Percentiles rank a stretch among this genome's conserved stretches.
Conservation (phyloP, 2,113 vertebrate species). For the Sisor rabdophorus region DNA sequence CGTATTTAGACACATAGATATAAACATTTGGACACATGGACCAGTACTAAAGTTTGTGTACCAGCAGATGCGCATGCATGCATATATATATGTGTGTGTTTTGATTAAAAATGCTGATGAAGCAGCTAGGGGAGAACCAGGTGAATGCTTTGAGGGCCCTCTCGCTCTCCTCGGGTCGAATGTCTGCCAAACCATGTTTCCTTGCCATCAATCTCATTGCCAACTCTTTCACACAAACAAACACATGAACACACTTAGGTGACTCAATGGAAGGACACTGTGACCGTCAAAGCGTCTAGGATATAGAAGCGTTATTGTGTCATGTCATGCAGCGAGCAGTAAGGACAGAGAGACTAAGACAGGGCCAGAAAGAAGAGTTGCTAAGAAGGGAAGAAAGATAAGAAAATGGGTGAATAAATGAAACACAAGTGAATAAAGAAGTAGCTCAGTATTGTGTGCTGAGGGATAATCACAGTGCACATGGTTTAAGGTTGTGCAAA, state of each 20-base stretch:
- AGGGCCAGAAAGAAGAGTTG: not conserved
- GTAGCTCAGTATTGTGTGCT: slow-evolving; percentile 20
- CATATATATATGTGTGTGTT: slow-evolving; percentile 39
- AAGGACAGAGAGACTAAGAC: not conserved
- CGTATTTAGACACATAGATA: slow-evolving; percentile 1
- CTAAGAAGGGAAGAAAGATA: slow-evolving; percentile 1
- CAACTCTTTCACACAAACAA: slow-evolving; percentile 25
- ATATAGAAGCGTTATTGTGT: slow-evolving; percentile 35
- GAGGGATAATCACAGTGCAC: slow-evolving; percentile 43
- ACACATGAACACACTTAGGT: slow-evolving; percentile 19
- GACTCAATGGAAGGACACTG: slow-evolving; percentile 23
- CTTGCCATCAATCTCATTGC: slow-evolving; percentile 45
- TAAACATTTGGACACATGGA: slow-evolving; percentile 22
- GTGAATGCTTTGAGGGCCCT: slow-evolving; percentile 33
- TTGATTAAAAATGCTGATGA: slow-evolving; percentile 44
- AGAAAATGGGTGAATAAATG: too few relatives aligned
- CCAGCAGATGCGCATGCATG: slow-evolving; percentile 42
- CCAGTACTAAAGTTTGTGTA: slow-evolving; percentile 32
- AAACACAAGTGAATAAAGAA: slow-evolving; percentile 28
- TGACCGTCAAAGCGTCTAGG: slow-evolving; percentile 32
- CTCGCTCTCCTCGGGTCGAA: slow-evolving; percentile 38
- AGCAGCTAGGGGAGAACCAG: slow-evolving; percentile 36
- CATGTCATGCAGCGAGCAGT: slow-evolving; percentile 22
- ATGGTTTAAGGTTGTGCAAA: slow-evolving; percentile 43
- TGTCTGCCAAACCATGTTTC: slow-evolving; percentile 36